Conservation (phyloP, 2,888 invertebrate genomes). For the Drosophila suboccidentalis region DNA sequence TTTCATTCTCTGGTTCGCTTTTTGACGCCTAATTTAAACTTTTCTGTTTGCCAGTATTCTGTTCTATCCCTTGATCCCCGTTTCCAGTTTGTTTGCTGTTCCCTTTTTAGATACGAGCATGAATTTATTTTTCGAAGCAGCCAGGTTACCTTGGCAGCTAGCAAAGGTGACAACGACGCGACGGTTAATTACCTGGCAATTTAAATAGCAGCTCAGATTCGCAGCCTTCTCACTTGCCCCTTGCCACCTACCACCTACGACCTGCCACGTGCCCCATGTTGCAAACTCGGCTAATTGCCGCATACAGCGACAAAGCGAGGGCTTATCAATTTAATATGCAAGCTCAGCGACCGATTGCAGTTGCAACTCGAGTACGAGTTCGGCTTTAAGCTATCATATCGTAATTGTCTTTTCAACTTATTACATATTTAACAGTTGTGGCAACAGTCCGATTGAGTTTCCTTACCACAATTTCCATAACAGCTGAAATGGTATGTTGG, state of each 20-base stretch:
- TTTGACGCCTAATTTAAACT: constrained; percentile 61
- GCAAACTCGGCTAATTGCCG: constrained; percentile 58
- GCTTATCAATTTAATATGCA: constrained; percentile 60
- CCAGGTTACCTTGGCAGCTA: constrained; percentile 18
- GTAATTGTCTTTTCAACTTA: constrained; percentile 8
- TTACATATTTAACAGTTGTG: constrained; percentile 2
- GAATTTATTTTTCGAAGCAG: constrained; percentile 22
- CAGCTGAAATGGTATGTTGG: neutral
- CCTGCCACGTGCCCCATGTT: constrained; percentile 1
- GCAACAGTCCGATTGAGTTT: neutral
- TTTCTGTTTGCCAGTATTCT: constrained; percentile 34
- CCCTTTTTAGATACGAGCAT: constrained; percentile 28
- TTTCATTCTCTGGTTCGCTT: constrained; percentile 18
- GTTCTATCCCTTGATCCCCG: neutral
- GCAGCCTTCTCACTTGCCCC: neutral
- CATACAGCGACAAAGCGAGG: constrained; percentile 14
- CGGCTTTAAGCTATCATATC: constrained; percentile 6
- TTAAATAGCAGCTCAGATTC: constrained; percentile 59
- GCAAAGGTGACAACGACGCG: constrained; percentile 59
- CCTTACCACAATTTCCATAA: neutral
- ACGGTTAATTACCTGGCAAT: constrained; percentile 70
- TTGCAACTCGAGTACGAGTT: constrained; percentile 1
- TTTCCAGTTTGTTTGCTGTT: neutral
- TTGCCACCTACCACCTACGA: neutral
- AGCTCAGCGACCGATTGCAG: constrained; percentile 15